Conservation (phyloP, 2,888 invertebrate species). For the Entomobrya multifasciata region DNA sequence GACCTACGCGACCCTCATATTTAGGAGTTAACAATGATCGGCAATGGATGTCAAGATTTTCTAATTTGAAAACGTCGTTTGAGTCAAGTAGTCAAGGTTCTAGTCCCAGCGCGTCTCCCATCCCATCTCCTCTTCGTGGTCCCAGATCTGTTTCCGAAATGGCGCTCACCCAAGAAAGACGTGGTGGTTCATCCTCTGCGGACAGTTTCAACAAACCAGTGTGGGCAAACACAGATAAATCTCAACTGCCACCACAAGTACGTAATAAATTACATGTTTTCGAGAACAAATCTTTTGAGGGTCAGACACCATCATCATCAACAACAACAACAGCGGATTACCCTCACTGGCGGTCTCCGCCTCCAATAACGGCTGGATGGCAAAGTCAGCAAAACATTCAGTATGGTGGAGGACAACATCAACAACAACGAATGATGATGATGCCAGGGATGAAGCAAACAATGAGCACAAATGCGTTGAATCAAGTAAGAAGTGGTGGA, state of each 20-base stretch:
- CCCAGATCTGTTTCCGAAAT: constrained; percentile 76
- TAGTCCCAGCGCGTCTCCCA: constrained; percentile 78
- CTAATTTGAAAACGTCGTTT: constrained; percentile 91
- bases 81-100: constrained; percentile 82
- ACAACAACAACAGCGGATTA: constrained; percentile 18
- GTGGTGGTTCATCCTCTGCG: constrained; percentile 4
- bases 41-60: constrained; percentile 92
- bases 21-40: constrained; percentile 81
- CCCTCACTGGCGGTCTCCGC: constrained; percentile 65
- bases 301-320: background rate
- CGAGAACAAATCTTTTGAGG: constrained; percentile 70
- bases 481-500: constrained; percentile 42
- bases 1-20: constrained; percentile 80
- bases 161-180: constrained; percentile 66
- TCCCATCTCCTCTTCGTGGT: constrained; percentile 67
- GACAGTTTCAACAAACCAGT: constrained; percentile 71
- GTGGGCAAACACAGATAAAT: constrained; percentile 73
- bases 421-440: no score
- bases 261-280: constrained; percentile 79
- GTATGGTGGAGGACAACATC: constrained; percentile 42
- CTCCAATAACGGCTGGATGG: constrained; percentile 38
- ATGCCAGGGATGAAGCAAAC: constrained; percentile 62
- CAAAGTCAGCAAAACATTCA: constrained; percentile 47
- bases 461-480: constrained; percentile 53
- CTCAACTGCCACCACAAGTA: constrained; percentile 77